Base-by-base conservation (phyloP, 2,797 vertebrate species). In the Lutjanus argentimaculatus region DNA sequence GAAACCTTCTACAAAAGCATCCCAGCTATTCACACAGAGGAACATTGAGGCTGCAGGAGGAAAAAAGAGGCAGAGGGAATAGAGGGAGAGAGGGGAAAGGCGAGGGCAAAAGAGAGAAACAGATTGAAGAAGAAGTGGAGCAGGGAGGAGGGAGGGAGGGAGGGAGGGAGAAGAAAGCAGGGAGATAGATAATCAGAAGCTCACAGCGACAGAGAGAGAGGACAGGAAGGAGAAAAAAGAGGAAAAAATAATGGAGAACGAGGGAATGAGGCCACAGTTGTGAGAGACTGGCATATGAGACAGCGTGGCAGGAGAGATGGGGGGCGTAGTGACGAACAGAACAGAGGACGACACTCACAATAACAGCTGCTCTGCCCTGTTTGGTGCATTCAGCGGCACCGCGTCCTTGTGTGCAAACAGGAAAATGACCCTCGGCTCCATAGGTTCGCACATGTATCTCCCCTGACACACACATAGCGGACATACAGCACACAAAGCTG, bases 1-100 rank as follows among this genome's bases (percentile, higher is more conserved):
- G 94, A 91, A 95, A 96, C 95, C 75, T 59, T 86, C 88, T 68
- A 92, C 91, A 91, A 91, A 95, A 94, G 92, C 93, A 94, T 94
- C 92, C 88, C 84, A 89, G 93, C 91, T 93, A 94, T 95, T 94
- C 91, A 92, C 87, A 86, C 71, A 73, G 80, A 87, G 75, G 83
- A 88, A 88, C 86, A 92, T 21, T 81, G 84, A 85, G 76, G 77
- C 86, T 71, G 82, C 65, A 55, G 78, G 76, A 68, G 72, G 30
- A 36, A 82, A 83, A 84, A 67, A 71, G 52, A 67, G 51, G 68
- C 56, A 80, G 56, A 62, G 62, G 51, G 75, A 73, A 21, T 46
- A 45, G 68, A 67, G 40, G 36, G 45, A 45, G 43, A 36, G 53
- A 59, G 62, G 40, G 45, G 46, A 63, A 58, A 53, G 49, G 46